Base-by-base conservation (phyloP, 2,797 vertebrate species). In the Sarcoramphus papa region DNA sequence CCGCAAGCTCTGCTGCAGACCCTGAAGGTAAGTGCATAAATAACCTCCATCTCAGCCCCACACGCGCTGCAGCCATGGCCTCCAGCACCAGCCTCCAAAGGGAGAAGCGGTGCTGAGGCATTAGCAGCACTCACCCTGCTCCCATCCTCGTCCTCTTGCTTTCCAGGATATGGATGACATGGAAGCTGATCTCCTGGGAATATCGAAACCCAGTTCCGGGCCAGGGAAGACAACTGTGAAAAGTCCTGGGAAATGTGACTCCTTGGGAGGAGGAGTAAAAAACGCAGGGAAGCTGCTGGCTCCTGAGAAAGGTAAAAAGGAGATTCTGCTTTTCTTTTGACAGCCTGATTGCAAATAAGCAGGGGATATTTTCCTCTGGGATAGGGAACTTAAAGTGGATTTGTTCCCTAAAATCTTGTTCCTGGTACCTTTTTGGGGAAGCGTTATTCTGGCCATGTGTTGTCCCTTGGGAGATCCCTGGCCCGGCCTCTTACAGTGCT, bases 151-250 rank as follows among this genome's bases (percentile, higher is more conserved):
- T 41, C 63, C 57, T 88, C 5, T 63, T 56, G 35, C 78, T 68
- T 83, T 64, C 62, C 92, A 99, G 99, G 98, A 98, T 73, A 98
- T 99, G 56, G 99, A 99, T 9, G 98, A 99, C 41, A 98, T 99
- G 98, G 99, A 99, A 10, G 98, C 98, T 11, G 98, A 99, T 37
- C 97, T 99, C 78, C 98, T 99, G 81, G 93, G 97, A 68, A 95
- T 97, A 51, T 97, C 97, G 73, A 99, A 98, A 92, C 88, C 97
- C 21, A 96, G 85, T 54, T 97, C 96, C 21, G 95, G 97, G 47
- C 97, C 97, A 9, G 74, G 83, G 62, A 98, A 96, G 95, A 97
- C 77, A 56, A 31, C 80, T 6, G 12, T 92, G 79, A 98, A 98
- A 90, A 53, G 50, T 43, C 67, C 90, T 69, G 95, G 75, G 94